Base-by-base conservation (phyloP, 2,797 vertebrate genomes). In the Coreius guichenoti region DNA sequence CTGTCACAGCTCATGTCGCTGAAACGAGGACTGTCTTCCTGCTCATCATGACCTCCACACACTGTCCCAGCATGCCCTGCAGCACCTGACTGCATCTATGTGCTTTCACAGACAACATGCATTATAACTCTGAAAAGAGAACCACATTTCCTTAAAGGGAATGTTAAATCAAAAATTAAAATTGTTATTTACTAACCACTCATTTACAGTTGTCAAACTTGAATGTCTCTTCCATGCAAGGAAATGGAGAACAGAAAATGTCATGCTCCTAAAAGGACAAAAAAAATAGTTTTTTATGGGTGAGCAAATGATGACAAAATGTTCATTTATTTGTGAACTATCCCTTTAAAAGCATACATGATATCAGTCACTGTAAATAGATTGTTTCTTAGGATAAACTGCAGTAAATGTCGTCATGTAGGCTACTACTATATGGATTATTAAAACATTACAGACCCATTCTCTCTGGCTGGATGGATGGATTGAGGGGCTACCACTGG, bases 21-120 rank as follows among this genome's bases (percentile, higher is more conserved):
- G 26, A 83, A 77, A 85, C 19, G 21, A 45, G 73, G 33, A 65
- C 73, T 73, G 72, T 36, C 56, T 39, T 82, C 29, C 73, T 21
- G 33, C 70, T 49, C 47, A 67, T 80, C 68, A 75, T 85, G 86
- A 87, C 86, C 86, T 68, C 87, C 74, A 77, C 61, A 80, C 81
- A 33, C 47, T 78, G 39, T 75, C 51, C 76, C 87, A 77, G 49
- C 76, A 80, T 75, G 80, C 75, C 76, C 81, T 73, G 54, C 47
- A 80, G 87, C 74, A 43, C 36, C 21, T 45, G 51, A 79, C 70
- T 49, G 29, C 70, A 29, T 69, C 51, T 70, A 67, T 68, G 81
- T 36, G 43, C 21, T 58, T 74, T 73, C 58, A 58, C 68, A 61
- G n/a, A 61, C 17, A 49, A 75, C 81, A 65, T 56, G 80, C 26